phyloP scores from a whole-genome alignment of 2,888 invertebrate genomes.

The Drosophila infuscata region DNA sequence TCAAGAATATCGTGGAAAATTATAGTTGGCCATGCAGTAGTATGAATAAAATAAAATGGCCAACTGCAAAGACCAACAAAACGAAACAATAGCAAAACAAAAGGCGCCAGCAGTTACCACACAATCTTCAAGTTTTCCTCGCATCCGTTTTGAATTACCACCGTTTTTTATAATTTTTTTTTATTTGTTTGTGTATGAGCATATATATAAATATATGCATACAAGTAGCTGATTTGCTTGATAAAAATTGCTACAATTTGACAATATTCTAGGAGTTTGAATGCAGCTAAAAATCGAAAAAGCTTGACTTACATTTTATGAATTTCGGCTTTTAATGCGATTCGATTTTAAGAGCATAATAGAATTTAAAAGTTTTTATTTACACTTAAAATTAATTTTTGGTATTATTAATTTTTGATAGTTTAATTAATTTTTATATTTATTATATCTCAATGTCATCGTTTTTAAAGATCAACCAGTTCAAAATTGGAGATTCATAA shows the following conservation, averaged over 20 bases:
- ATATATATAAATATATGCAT: slow-evolving; percentile 12
- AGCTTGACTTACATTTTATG: background rate
- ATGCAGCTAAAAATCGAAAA: slow-evolving; percentile 28
- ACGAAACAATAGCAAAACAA: slow-evolving; percentile 41
- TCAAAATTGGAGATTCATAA: background rate
- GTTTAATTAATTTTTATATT: background rate
- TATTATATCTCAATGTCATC: background rate
- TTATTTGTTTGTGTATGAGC: background rate
- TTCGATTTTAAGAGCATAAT: background rate
- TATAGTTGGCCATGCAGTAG: slow-evolving; percentile 66
- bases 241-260: slow-evolving; percentile 25
- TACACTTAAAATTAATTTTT: background rate
- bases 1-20: slow-evolving; percentile 76
- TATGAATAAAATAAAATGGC: slow-evolving; percentile 55
- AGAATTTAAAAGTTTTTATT: no score
- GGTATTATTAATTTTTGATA: background rate
- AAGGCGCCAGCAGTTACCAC: slow-evolving; percentile 45
- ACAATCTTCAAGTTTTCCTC: slow-evolving; percentile 34
- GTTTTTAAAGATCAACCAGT: background rate
- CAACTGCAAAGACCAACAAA: slow-evolving; percentile 45
- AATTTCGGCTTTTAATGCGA: background rate
- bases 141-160: slow-evolving; percentile 35
- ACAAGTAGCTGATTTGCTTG: slow-evolving; percentile 25
- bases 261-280: slow-evolving; percentile 39
- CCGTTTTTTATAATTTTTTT: slow-evolving; percentile 13